These are phyloP conservation scores for Tachina grossa DNA, from an alignment of 2,888 invertebrate genomes.

Conservation along the genomic window DNA sequence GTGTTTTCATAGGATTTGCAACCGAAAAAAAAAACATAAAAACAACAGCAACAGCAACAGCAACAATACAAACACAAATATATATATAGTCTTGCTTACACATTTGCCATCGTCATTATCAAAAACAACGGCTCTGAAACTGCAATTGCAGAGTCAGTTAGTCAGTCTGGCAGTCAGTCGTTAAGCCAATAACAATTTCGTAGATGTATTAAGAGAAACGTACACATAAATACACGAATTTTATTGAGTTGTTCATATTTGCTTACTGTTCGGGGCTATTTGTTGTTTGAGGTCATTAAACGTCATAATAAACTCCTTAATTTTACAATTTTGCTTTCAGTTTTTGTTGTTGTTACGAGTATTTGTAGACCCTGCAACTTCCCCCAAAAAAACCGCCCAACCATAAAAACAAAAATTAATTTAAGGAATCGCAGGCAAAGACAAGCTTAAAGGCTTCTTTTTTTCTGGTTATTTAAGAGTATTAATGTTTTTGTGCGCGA, in stretches of 20 bases:
- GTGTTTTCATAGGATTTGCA: slow-evolving; percentile 61
- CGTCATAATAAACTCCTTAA: slow-evolving; percentile 70
- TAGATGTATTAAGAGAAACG: slow-evolving; percentile 37
- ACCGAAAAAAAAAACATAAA: slow-evolving; percentile 36
- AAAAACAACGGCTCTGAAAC: background rate
- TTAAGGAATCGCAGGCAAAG: slow-evolving; percentile 17
- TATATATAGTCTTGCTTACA: background rate
- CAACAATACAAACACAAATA: slow-evolving; percentile 40
- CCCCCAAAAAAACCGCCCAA: slow-evolving; percentile 18
- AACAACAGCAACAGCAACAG: background rate
- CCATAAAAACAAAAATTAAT: slow-evolving; percentile 19
- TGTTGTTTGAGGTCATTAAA: slow-evolving; percentile 68
- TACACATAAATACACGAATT: slow-evolving; percentile 59
- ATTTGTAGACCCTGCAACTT: background rate
- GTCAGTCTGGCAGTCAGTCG: slow-evolving; percentile 36
- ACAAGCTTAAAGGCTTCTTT: slow-evolving; percentile 40
- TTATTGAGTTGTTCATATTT: slow-evolving; percentile 71
- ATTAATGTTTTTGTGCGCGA: background rate
- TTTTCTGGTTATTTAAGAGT: slow-evolving; percentile 1
- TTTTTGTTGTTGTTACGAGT: slow-evolving; percentile 2
- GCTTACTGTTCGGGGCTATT: slow-evolving; percentile 68
- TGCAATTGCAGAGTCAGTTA: slow-evolving; percentile 19
- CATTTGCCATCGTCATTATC: slow-evolving; percentile 32
- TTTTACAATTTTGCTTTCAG: slow-evolving; percentile 65
- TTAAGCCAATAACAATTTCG: slow-evolving; percentile 48